A percentile compares a stretch with the other conserved stretches of the same genome.
phyloP scores from a whole-genome alignment of 2,888 invertebrate species.

The Lycophotia porphyrea region DNA sequence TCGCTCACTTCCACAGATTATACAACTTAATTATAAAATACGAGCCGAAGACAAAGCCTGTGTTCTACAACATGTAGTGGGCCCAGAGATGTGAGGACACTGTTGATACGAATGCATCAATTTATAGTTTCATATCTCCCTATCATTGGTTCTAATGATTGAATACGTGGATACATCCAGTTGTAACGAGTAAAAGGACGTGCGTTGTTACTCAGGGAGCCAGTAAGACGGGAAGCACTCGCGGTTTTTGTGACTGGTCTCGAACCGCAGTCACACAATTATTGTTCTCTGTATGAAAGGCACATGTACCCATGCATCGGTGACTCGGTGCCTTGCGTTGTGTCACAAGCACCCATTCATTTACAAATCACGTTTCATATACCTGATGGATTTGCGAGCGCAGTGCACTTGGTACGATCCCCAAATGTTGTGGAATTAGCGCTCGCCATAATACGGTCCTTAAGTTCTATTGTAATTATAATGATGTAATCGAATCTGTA shows the following conservation, averaged over 20 bases:
- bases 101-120: neutral
- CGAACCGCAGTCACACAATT: constrained; percentile 20
- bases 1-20: constrained; percentile 25
- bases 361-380: constrained; percentile 6
- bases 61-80: neutral
- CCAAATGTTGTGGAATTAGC: constrained; percentile 7
- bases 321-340: neutral
- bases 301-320: constrained; percentile 3
- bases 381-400: neutral
- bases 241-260: constrained; percentile 40
- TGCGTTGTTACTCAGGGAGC: constrained; percentile 37
- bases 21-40: constrained; percentile 1
- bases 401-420: constrained; percentile 1
- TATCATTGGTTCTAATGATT: constrained; percentile 12
- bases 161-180: constrained; percentile 17
- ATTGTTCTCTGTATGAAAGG: constrained; percentile 12
- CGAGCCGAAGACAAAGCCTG: neutral
- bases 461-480: constrained; percentile 29
- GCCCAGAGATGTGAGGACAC: neutral
- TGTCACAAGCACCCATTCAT: constrained; percentile 8
- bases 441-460: constrained; percentile 13
- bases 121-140: constrained; percentile 13
- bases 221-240: constrained; percentile 18
- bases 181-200: constrained; percentile 11
- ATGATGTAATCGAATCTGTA: constrained; percentile 39